phyloP scores from a whole-genome alignment of 1,140 invertebrate species.

The Mactra quadrangularis region DNA sequence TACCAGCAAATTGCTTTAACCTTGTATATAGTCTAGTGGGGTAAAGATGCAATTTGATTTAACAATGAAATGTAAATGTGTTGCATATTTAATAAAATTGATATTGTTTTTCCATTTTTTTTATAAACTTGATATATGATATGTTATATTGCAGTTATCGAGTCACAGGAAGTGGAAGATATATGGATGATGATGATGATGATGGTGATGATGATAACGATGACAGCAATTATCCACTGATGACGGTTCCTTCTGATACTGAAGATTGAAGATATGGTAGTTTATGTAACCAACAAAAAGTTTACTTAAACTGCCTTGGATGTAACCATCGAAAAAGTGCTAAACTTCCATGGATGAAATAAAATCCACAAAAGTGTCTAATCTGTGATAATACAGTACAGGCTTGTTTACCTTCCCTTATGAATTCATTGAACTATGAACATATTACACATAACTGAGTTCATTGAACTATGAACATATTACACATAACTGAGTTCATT shows the following conservation, averaged over 20 bases:
- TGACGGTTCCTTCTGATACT: slow-evolving; percentile 7
- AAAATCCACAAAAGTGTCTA: too few species aligned
- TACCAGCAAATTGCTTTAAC: background rate
- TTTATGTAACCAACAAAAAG: too few species aligned
- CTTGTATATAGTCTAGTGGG: background rate
- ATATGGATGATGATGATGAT: slow-evolving; percentile 36
- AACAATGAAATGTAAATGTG: background rate
- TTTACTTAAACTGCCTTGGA: too few species aligned
- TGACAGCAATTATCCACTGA: background rate
- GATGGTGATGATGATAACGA: slow-evolving; percentile 9
- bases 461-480: too few species aligned
- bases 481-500: too few species aligned
- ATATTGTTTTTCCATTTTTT: background rate
- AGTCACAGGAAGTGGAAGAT: background rate
- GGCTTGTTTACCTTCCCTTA: too few species aligned
- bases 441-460: too few species aligned
- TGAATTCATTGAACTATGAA: too few species aligned
- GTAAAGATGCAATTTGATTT: background rate
- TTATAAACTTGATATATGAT: background rate
- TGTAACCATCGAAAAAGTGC: too few species aligned
- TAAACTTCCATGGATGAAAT: too few species aligned
- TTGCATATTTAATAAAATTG: background rate
- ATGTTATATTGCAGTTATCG: slow-evolving; percentile 18
- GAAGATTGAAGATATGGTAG: slow-evolving; percentile 42
- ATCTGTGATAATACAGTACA: too few species aligned